Percentiles rank a stretch among this genome's conserved stretches.
Conservation (phyloP, 1,140 invertebrate species). For the Penaeus vannamei region DNA sequence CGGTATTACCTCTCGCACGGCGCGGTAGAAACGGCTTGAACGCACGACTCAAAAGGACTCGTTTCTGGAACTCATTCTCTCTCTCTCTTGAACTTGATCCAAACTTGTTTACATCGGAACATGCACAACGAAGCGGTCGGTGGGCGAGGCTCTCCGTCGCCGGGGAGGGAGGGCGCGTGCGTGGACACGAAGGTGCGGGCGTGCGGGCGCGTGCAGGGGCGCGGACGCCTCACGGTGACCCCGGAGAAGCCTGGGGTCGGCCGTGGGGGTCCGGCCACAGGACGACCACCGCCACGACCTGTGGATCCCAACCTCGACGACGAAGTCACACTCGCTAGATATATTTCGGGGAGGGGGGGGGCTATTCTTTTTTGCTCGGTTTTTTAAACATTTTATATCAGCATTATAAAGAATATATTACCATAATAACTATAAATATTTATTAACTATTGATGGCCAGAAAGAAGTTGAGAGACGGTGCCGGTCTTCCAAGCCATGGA, state of each 20-base stretch:
- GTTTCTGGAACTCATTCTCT: conserved; percentile 3
- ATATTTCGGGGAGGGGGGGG: conserved; percentile 57
- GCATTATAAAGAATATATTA: conserved; percentile 67
- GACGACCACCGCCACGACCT: neutral
- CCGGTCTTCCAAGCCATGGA: conserved; percentile 20
- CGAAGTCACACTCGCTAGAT: conserved; percentile 45
- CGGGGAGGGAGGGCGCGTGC: neutral
- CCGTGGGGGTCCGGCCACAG: no score
- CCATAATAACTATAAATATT: conserved; percentile 67
- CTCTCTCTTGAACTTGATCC: conserved; percentile 54
- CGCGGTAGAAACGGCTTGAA: neutral
- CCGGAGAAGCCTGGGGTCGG: no score
- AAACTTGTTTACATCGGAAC: conserved; percentile 25
- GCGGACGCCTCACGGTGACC: no score
- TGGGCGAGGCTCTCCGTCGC: conserved; percentile 10
- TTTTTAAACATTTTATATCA: conserved; percentile 61
- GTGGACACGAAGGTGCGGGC: neutral
- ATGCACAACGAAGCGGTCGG: conserved; percentile 60
- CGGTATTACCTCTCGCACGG: no score
- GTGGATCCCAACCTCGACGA: conserved; percentile 2
- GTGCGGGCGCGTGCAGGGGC: no score
- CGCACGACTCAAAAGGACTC: neutral
- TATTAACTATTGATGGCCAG: conserved; percentile 67
- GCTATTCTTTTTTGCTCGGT: conserved; percentile 62
- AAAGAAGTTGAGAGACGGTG: conserved; percentile 56